Base-by-base conservation (phyloP, 2,888 invertebrate species). In the Gisinianus flammeolus region DNA sequence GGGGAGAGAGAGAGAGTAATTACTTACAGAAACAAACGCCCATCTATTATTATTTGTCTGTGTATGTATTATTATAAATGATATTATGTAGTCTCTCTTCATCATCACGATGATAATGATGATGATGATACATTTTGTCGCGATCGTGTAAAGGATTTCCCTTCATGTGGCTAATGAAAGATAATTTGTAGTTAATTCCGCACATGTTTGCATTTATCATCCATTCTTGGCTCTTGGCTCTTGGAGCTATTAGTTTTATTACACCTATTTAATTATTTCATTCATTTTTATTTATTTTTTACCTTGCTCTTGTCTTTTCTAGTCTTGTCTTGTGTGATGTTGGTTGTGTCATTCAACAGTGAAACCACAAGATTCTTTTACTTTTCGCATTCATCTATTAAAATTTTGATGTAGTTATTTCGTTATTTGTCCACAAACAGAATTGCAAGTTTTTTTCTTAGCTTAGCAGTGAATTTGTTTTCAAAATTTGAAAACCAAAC, bases 171-270 rank as follows among this genome's bases (percentile, higher is more conserved):
- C 26, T 58, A 62, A 62, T 62, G 62, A 62, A 26, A 26, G 62
- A 5, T 62, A 62, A 62, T 62, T 62, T 62, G 26, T 62, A 62
- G 12, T 26, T 62, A 26, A 54, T 54, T 54, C n/a, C 54, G 16
- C 54, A 54, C n/a, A 4, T 54, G 16, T 54, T 54, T 5, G 16
- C 54, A 54, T n/a, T 54, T 19, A 54, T 54, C 54, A 54, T 54
- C 54, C 54, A 54, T 54, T n/a, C 54, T 54, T 54, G 54, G 54
- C 19, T n/a, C 54, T 54, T n/a, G n/a, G n/a, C n/a, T n/a, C n/a
- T n/a, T n/a, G n/a, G n/a, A n/a, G 3, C 54, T 54, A 54, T 54
- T 54, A 54, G 44, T 44, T 44, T 44, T 44, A 44, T 44, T 44
- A 44, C 8, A 44, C 8, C 6, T 6, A 44, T 6, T 10, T 6